Base-by-base conservation (phyloP, 2,888 invertebrate species). In the Drosophila macrospina region DNA sequence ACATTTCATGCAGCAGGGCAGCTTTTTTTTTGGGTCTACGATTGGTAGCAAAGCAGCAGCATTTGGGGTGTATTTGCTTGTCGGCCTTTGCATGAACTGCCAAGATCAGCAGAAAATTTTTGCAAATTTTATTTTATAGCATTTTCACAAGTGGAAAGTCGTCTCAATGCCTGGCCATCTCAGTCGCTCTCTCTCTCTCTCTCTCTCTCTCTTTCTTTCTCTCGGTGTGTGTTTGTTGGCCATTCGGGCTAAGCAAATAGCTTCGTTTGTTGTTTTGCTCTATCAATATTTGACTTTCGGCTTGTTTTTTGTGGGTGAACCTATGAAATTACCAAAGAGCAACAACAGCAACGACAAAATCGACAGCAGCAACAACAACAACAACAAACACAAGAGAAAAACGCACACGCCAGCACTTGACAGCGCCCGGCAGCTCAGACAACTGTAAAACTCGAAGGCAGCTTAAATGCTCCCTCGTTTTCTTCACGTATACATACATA, bases 91-190 rank as follows among this genome's bases (percentile, higher is more conserved):
- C 74, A 78, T 69, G 59, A 87, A 88, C 80, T 88, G 89, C 88
- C 89, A 85, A 83, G 88, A 89, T 89, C 88, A 89, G 90, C 88
- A 89, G 65, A 89, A 89, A 87, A 80, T 89, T 78, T 88, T 88
- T 88, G 88, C 88, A 88, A 84, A 84, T 84, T 88, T 88, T 84
- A 84, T 84, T 87, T 83, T 83, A 83, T 87, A 85, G 86, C 88
- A 87, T 83, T 83, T 83, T 83, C 88, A 83, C 82, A 83, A 87
- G 82, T 83, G 87, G 77, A 86, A 81, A 86, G 78, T 80, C 85
- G 69, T 84, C 80, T 81, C 81, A 71, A 78, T 81, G 78, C 66
- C 59, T 56, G 30, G 34, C 10, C 37, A 51, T 20, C 15, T 11
- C 26, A 13, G 5, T 37, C 47, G 26, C 24, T 68, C 30, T 37